Base-by-base conservation (phyloP, 2,797 vertebrate species). In the Falco columbarius region DNA sequence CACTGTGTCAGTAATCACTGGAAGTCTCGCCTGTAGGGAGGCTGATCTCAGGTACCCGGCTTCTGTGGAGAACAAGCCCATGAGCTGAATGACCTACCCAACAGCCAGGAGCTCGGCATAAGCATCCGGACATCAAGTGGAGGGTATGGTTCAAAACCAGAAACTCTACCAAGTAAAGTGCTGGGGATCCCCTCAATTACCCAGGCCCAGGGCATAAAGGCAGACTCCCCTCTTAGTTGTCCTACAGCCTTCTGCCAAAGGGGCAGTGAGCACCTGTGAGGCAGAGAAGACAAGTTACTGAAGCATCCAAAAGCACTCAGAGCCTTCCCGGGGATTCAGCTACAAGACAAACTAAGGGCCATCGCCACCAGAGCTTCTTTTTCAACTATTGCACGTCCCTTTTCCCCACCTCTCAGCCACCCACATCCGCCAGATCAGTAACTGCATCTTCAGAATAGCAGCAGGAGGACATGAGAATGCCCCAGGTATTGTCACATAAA, bases 51-150 rank as follows among this genome's bases (percentile, higher is more conserved):
- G 24, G 34, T 5, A 40, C 30, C 29, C 23, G 10, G 12, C 22
- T 32, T 12, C 49, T 26, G 14, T 7, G 55, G 36, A 76, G 47
- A 66, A 19, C 21, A 30, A 86, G 12, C 38, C 14, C 49, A 17
- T 47, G 10, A 14, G 24, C 59, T 67, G 66, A 74, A 30, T 17
- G 42, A 32, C 14, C 70, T 40, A 36, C 26, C 20, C 55, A 22
- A 36, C 0, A 62, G 51, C 17, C 59, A 46, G 86, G 42, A 82
- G 51, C 46, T 88, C 46, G 81, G 47, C 1, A 0, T 36, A 55
- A 0, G 0, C 32, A 63, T 17, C 24, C 2, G 1, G 63, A 29
- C 23, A 6, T 5, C 6, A 38, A 66, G 17, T 47, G 34, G 20
- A 56, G 21, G 21, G 7, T 59, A 44, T 10, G 10, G 52, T 17